Evolutionary conservation across 2,888 invertebrate genomes (phyloP), one percentile per base, ranked within the genome.

Genomic region (Salticus scenicus): DNA sequence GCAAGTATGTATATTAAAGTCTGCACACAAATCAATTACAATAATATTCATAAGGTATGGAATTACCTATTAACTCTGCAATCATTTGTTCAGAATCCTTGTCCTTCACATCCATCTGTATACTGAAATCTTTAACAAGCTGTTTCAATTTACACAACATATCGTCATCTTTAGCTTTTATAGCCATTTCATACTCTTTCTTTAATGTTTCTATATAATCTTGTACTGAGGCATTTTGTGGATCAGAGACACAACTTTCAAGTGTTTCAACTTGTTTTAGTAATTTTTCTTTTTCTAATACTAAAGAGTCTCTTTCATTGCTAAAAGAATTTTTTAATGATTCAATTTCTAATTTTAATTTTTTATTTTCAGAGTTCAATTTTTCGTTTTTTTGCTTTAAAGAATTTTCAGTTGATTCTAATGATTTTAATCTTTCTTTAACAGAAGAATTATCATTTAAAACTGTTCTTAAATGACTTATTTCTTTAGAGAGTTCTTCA

Each of bases 51-150:
- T n/a, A n/a, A n/a, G n/a, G n/a, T n/a, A n/a, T n/a, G n/a, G n/a
- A n/a, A n/a, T 77, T 77, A 80, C 76, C 88, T 42, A 87, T 77
- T 27, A 88, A 69, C 33, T 72, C 76, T 27, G 82, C 31, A 10
- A 88, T 76, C 75, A 81, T 80, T 74, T 87, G 76, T 37, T 87
- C 87, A 73, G 77, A 87, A 24, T 82, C 82, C 31, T 76, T 77
- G 27, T 87, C 87, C 51, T 87, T 87, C 17, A 73, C 28, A 66
- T 82, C 79, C 83, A 87, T 73, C 42, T 83, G 74, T 33, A 64
- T 64, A 51, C 77, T 57, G n/a, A 77, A 81, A 28, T 85, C 80
- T 28, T 70, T 67, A 0, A 85, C 73, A 30, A 85, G 71, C n/a
- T 85, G 64, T 57, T 81, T 77, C 8, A 85, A 42, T 57, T 81